These are phyloP conservation scores for Drosophila guanche DNA, from an alignment of 1,140 invertebrate genomes.

Conservation along the genomic window DNA sequence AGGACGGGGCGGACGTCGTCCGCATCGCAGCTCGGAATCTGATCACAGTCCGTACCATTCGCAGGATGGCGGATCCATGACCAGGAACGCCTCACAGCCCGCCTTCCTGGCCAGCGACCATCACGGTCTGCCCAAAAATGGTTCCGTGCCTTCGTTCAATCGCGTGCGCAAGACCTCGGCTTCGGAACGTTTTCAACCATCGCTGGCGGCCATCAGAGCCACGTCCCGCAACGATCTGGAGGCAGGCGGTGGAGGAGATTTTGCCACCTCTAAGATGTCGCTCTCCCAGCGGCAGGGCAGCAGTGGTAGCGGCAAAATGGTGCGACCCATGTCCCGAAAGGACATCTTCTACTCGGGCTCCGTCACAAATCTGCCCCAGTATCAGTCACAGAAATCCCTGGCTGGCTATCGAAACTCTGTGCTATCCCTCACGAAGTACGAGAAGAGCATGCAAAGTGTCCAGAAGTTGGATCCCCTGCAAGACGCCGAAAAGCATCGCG, in stretches of 20 bases:
- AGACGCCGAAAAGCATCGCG: constrained; percentile 87
- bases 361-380: constrained; percentile 95
- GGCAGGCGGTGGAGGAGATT: constrained; percentile 82
- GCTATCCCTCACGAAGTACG: constrained; percentile 89
- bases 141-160: constrained; percentile 94
- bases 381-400: constrained; percentile 96
- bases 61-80: constrained; percentile 85
- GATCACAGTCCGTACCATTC: constrained; percentile 80
- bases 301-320: constrained; percentile 85
- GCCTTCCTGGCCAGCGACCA: constrained; percentile 90
- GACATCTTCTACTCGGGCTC: constrained; percentile 99
- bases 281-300: constrained; percentile 69
- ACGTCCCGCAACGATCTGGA: constrained; percentile 87
- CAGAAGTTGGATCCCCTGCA: constrained; percentile 76
- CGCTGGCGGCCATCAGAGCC: constrained; percentile 90
- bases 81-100: constrained; percentile 92
- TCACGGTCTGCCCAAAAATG: constrained; percentile 92
- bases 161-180: constrained; percentile 91
- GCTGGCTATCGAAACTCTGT: constrained; percentile 93
- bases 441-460: constrained; percentile 85
- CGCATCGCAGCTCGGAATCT: constrained; percentile 76
- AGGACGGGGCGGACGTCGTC: constrained; percentile 42
- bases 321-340: constrained; percentile 96
- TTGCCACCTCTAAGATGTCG: constrained; percentile 84
- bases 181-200: constrained; percentile 90